Evolutionary conservation across 2,797 vertebrate species (phyloP), one percentile per base, ranked within the genome.

Genomic region (Clarias fuscus): DNA sequence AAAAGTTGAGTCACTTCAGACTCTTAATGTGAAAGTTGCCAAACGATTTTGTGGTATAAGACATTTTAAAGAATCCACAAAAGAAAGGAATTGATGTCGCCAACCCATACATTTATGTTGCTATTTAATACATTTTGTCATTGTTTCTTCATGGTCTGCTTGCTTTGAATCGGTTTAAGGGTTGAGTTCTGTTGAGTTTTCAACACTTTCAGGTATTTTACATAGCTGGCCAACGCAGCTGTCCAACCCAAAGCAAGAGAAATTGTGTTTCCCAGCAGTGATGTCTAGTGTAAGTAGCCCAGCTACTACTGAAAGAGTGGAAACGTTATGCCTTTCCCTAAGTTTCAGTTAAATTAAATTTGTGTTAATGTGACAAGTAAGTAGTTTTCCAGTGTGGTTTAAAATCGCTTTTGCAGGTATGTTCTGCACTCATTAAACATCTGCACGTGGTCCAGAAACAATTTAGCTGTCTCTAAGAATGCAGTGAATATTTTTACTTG

Each of bases 401-500:
- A 87, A 94, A 93, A 94, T 93, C 92, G 92, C 93, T 94, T 94
- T 93, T 93, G 90, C 85, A 90, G 81, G 88, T 89, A 85, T 86
- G 84, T 33, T 5, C 4, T 88, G 86, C 90, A 88, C 91, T 91
- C 93, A 91, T 88, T 83, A 87, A 87, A 86, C 94, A 95, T 93
- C 93, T 96, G 94, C 93, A 86, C 90, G 87, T 88, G 91, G 93
- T 93, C 92, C 93, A 92, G 92, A 88, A 92, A 93, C 94, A 93
- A 90, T 92, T 91, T 87, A 89, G 91, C 95, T 94, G 93, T 93
- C 94, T 95, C 96, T 93, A 90, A 91, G 84, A 83, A 86, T 40
- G 92, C 93, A 92, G 91, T 92, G 93, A 93, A 93, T 93, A 94
- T 92, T 91, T 92, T 53, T 93, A 93, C 93, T 93, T 93, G 94